A percentile compares a stretch with the other conserved stretches of the same genome.
Evolutionary conservation across 2,888 invertebrate genomes (phyloP).

Genomic region (Argyresthia goedartella): DNA sequence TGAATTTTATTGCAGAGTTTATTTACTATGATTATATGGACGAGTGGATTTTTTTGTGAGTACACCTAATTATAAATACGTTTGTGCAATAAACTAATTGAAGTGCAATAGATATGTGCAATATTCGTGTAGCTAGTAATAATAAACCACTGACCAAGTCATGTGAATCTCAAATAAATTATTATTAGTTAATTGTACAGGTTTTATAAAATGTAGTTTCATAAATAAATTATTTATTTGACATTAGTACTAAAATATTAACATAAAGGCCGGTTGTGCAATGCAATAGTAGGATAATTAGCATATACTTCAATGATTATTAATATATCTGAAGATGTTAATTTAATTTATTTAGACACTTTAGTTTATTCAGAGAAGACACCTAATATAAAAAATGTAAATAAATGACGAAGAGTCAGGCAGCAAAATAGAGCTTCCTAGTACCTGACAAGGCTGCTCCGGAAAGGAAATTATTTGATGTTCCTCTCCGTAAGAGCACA

Average conservation of each 20-base stretch:
- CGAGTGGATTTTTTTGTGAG: no score
- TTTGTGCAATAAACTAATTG: conserved; percentile 5
- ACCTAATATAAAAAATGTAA: neutral
- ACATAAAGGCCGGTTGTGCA: conserved; percentile 59
- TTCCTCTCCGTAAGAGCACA: neutral
- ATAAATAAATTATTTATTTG: no score
- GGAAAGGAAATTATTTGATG: conserved; percentile 26
- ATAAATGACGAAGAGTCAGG: conserved; percentile 42
- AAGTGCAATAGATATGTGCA: conserved; percentile 41
- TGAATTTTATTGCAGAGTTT: no score
- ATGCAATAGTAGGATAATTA: conserved; percentile 46
- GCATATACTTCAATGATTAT: neutral
- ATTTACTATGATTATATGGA: no score
- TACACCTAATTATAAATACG: neutral
- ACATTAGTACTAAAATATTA: neutral
- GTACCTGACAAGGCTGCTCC: conserved; percentile 67
- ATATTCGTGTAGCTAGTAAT: conserved; percentile 18
- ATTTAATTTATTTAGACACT: neutral
- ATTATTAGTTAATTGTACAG: neutral
- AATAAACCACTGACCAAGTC: neutral
- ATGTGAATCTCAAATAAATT: neutral
- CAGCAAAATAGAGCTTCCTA: conserved; percentile 59
- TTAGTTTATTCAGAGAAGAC: neutral
- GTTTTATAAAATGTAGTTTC: neutral
- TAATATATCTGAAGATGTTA: neutral